These are phyloP conservation scores for Neomorphus geoffroyi DNA, from an alignment of 2,797 vertebrate genomes.

Conservation along the genomic window DNA sequence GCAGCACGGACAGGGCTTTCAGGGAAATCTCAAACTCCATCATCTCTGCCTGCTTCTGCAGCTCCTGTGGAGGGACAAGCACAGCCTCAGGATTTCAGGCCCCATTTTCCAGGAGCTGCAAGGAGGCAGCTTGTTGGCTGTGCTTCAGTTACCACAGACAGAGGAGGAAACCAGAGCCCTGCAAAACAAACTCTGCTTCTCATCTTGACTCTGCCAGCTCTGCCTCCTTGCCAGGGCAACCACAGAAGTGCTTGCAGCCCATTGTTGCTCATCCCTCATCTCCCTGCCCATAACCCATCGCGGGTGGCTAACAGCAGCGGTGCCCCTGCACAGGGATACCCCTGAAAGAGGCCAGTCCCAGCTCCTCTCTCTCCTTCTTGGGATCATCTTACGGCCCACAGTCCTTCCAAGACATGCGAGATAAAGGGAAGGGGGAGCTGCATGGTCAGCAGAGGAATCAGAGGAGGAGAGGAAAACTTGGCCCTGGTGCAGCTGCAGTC, in stretches of 20 bases:
- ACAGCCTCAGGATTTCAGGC: neutral
- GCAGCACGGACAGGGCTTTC: slow-evolving; percentile 90
- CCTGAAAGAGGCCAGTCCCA: neutral
- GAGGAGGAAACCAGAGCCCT: neutral
- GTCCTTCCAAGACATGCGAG: neutral
- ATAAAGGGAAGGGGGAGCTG: neutral
- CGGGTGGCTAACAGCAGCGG: rapidly evolving
- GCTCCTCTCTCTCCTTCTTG: neutral
- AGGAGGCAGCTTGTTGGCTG: neutral
- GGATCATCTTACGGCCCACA: neutral
- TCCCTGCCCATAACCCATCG: neutral
- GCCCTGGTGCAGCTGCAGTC: neutral
- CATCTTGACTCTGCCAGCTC: neutral
- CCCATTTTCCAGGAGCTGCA: neutral
- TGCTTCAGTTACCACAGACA: neutral
- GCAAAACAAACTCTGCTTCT: neutral
- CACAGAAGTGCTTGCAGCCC: neutral
- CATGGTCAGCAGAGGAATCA: neutral
- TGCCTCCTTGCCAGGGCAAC: neutral
- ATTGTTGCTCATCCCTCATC: neutral
- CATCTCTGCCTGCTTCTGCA: slow-evolving; percentile 81
- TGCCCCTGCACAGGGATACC: neutral
- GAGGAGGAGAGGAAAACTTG: neutral
- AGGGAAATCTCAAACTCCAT: slow-evolving; percentile 94
- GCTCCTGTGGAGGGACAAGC: slow-evolving; percentile 76